Base-by-base conservation (phyloP, 2,888 invertebrate genomes). In the Trichopoda pennipes region DNA sequence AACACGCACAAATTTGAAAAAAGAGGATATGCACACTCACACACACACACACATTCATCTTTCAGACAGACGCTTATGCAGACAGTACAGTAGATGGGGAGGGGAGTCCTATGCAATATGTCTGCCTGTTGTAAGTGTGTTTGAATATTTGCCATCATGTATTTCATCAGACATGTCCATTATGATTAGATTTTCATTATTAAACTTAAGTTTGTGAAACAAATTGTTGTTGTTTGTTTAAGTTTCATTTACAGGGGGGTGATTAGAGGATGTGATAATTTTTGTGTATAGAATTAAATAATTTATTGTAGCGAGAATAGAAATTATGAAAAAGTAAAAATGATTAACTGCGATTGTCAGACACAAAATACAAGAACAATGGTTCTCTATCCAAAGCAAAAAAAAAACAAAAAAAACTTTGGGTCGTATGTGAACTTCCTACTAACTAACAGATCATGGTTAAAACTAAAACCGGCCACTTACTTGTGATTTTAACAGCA, bases 111-210 rank as follows among this genome's bases (percentile, higher is more conserved):
- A 44, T 38, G 28, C 9, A 47, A 16, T 58, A 28, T n/a, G 3
- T 56, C 53, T 55, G 17, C n/a, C n/a, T n/a, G n/a, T n/a, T 74
- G 63, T 73, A 3, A 19, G 28, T 23, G 19, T 28, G 21, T 35
- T 17, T 28, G 12, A 49, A n/a, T 60, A 23, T 58, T 56, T 47
- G 58, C 1, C 21, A 19, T 17, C 21, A 19, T 17, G 17, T 49
- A 61, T 72, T 72, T 66, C 56, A 69, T 72, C 66, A 77, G 81
- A 68, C 78, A 78, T 55, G 66, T 72, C 61, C 44, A 80, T 79
- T 63, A 61, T 75, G 74, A 82, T 79, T 73, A 83, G 63, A 63
- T 68, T 82, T 72, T 60, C 55, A 72, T 56, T 72, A 47, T 28
- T 28, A 4, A 28, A 2, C 7, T 28, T 58, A 32, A 4, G 47